Evolutionary conservation across 2,797 vertebrate genomes (phyloP).

Genomic region (Anabacerthia variegaticeps): DNA sequence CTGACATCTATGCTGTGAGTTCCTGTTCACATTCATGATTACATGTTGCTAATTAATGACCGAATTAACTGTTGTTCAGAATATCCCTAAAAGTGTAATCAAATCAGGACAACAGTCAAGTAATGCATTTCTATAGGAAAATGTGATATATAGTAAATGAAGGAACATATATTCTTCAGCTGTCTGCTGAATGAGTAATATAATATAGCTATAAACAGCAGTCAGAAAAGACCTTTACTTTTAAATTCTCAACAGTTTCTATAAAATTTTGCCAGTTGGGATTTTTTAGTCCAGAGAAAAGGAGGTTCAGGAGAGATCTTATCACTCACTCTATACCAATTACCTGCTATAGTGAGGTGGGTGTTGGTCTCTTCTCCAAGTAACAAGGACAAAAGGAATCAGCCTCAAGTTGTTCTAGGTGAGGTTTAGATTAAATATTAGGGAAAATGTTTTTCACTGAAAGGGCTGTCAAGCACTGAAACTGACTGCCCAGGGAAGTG

Average conservation of each 20-base stretch:
- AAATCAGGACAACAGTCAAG: background rate
- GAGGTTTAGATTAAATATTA: background rate
- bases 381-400: background rate
- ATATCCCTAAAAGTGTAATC: background rate
- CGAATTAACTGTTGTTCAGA: background rate
- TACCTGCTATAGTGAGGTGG: background rate
- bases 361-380: accelerated
- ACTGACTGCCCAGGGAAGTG: background rate
- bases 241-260: background rate
- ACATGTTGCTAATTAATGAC: background rate
- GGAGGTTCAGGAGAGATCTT: background rate
- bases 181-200: accelerated
- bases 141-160: background rate
- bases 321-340: accelerated
- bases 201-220: background rate
- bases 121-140: background rate
- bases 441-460: background rate
- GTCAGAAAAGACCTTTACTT: accelerated
- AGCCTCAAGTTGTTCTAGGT: background rate
- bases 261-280: accelerated
- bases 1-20: background rate
- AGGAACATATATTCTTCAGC: background rate
- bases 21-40: background rate
- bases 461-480: accelerated
- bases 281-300: background rate